Conservation (phyloP, 2,113 vertebrate species). For the Ammospiza caudacuta region DNA sequence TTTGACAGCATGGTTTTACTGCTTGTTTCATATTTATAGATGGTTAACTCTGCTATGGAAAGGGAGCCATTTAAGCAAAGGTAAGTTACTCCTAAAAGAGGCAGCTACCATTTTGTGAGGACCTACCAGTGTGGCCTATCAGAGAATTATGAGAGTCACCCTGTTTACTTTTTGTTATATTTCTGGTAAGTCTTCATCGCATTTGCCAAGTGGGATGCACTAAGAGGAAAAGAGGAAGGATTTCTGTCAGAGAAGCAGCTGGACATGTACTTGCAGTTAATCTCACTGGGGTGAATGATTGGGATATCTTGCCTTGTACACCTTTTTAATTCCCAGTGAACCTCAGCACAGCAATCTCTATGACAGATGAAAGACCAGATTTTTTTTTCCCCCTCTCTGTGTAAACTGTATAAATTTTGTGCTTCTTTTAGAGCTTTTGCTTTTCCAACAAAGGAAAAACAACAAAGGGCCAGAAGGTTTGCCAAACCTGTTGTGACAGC, state of each 20-base stretch:
- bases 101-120: background rate
- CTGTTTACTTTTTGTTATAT: background rate
- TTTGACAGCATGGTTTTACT: background rate
- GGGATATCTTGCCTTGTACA: background rate
- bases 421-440: background rate
- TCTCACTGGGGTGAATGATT: background rate
- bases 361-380: background rate
- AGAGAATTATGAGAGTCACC: background rate
- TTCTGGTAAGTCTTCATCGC: background rate
- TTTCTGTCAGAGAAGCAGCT: background rate
- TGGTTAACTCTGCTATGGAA: background rate
- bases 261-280: background rate
- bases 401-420: background rate
- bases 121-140: background rate
- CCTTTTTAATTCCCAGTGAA: background rate
- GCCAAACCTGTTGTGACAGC: background rate
- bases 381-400: background rate
- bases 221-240: background rate
- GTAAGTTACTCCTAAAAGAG: background rate
- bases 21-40: background rate
- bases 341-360: background rate
- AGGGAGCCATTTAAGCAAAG: background rate
- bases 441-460: background rate
- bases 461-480: background rate
- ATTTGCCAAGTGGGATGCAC: background rate